Percentiles rank a stretch among this genome's conserved stretches.
phyloP scores from a whole-genome alignment of 2,797 vertebrate species.

The Miichthys miiuy region DNA sequence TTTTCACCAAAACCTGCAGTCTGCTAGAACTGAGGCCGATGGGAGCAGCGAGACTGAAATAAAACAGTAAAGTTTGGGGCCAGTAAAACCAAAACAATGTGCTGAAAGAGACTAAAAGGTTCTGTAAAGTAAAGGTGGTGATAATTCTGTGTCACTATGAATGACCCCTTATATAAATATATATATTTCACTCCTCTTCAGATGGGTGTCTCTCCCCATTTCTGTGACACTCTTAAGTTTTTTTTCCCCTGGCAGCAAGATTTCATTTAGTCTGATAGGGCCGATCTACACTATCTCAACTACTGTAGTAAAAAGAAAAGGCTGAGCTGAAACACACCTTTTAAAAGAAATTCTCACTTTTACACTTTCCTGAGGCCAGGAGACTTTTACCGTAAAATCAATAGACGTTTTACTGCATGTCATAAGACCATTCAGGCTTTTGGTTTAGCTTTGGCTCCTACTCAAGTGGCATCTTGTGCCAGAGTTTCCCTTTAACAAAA shows the following conservation, averaged over 20 bases:
- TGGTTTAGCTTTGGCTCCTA: neutral
- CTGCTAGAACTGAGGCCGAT: neutral
- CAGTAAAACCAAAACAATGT: neutral
- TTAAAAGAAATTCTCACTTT: neutral
- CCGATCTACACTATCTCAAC: neutral
- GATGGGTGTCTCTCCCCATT: neutral
- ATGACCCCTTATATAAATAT: too few relatives aligned
- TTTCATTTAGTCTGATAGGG: neutral
- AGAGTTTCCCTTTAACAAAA: slow-evolving; percentile 10
- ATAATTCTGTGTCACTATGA: too few relatives aligned
- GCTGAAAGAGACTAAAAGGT: neutral
- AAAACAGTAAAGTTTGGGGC: neutral
- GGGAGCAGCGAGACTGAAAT: neutral
- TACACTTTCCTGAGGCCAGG: neutral
- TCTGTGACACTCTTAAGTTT: neutral
- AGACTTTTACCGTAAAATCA: neutral
- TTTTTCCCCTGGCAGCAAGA: neutral
- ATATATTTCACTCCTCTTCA: too few relatives aligned
- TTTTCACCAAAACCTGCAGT: neutral
- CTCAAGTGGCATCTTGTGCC: neutral
- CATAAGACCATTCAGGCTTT: neutral
- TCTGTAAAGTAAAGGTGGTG: neutral
- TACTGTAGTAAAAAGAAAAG: neutral
- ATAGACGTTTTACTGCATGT: neutral
- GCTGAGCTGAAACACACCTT: neutral